phyloP scores from a whole-genome alignment of 1,140 invertebrate genomes.

The Oedothorax gibbosus region DNA sequence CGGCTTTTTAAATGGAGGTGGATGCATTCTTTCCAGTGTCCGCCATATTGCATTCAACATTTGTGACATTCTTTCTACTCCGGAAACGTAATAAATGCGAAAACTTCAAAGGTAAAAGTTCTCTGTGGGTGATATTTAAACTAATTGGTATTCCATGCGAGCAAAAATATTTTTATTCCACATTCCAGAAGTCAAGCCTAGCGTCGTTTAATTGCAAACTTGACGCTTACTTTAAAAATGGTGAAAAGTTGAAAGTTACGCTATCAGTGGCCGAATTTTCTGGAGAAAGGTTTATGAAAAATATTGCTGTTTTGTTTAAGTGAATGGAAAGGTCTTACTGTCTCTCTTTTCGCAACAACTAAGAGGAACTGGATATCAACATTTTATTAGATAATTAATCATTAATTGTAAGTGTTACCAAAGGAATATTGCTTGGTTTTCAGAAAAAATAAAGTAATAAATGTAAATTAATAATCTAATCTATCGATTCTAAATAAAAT shows the following conservation, averaged over 20 bases:
- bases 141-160: slow-evolving; percentile 54
- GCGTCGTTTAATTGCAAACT: slow-evolving; percentile 47
- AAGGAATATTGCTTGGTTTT: too few species aligned
- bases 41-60: slow-evolving; percentile 12
- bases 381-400: too few species aligned
- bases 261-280: too few species aligned
- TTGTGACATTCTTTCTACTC: slow-evolving; percentile 44
- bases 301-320: too few species aligned
- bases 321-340: too few species aligned
- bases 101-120: slow-evolving; percentile 59
- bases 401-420: too few species aligned
- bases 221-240: slow-evolving; percentile 52
- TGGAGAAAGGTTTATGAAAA: too few species aligned
- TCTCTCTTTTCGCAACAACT: too few species aligned
- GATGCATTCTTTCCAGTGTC: slow-evolving; percentile 33
- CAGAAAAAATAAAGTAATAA: too few species aligned
- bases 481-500: too few species aligned
- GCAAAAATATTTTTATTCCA: slow-evolving; percentile 48
- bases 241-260: slow-evolving; percentile 1
- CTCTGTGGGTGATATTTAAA: slow-evolving; percentile 31
- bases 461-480: too few species aligned
- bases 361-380: too few species aligned
- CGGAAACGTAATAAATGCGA: slow-evolving; percentile 54
- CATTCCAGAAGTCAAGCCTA: slow-evolving; percentile 12
- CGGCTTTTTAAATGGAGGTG: slow-evolving; percentile 31